These are phyloP conservation scores for Agrilus mali DNA, from an alignment of 2,888 invertebrate genomes.

Conservation along the genomic window DNA sequence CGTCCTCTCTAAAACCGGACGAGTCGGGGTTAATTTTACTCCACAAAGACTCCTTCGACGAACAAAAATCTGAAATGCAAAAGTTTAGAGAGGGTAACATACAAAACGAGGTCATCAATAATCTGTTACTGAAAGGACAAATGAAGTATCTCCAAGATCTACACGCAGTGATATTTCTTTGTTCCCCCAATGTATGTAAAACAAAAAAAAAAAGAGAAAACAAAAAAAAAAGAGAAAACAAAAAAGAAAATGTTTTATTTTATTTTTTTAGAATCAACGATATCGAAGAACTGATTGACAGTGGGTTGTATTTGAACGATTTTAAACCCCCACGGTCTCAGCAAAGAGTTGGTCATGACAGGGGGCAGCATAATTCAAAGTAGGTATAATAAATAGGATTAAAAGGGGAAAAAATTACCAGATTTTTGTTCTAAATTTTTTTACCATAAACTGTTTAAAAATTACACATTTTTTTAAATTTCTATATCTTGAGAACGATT, in stretches of 20 bases:
- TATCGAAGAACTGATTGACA: conserved; percentile 64
- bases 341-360: conserved; percentile 65
- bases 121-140: conserved; percentile 70
- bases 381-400: conserved; percentile 15
- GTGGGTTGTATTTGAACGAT: conserved; percentile 67
- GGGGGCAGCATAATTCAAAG: conserved; percentile 72
- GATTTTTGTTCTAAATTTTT: too few relatives aligned
- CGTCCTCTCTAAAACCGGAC: too few relatives aligned
- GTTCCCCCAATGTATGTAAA: conserved; percentile 66
- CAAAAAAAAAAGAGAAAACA: not conserved
- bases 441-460: too few relatives aligned
- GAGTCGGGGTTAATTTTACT: too few relatives aligned
- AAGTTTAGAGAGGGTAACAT: too few relatives aligned
- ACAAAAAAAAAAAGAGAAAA: conserved; percentile 1
- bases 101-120: conserved; percentile 25
- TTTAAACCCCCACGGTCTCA: conserved; percentile 72
- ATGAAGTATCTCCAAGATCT: conserved; percentile 71
- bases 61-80: too few relatives aligned
- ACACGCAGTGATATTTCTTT: conserved; percentile 70
- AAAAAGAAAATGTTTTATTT: not conserved
- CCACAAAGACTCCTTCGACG: too few relatives aligned
- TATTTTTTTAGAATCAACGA: conserved; percentile 58
- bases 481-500: too few relatives aligned
- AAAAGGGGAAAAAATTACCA: too few relatives aligned
- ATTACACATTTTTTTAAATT: too few relatives aligned